Evolutionary conservation across 2,888 invertebrate genomes (phyloP), one percentile per base, ranked within the genome.

Genomic region (Drosophila falleni): DNA sequence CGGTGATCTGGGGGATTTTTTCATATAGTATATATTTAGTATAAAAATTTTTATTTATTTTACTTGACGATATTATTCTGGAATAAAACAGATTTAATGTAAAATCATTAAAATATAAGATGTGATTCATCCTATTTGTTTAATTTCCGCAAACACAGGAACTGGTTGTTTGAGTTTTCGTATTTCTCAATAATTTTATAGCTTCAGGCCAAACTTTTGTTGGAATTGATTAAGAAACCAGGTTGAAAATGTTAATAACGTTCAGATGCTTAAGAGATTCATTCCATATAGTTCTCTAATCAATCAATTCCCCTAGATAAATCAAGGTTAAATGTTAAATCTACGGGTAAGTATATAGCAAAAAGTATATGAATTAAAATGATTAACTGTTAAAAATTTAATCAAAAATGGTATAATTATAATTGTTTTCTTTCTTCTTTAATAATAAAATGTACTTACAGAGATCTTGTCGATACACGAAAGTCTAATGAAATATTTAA

Each of bases 91-190:
- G 2, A 41, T 13, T 2, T 29, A 10, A 31, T 35, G 31, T 47
- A 23, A 64, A 42, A 42, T 54, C 16, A 62, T 35, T 33, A 19
- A 13, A 37, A 19, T 62, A 16, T 33, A 6, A 11, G 13, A n/a
- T 23, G 15, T 56, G 51, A 58, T 11, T 58, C 53, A 65, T 19
- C 41, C n/a, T 11, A 8, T 37, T 35, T 39, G 53, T 15, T 44
- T 16, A 23, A 42, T 47, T 66, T 72, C 41, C 58, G 58, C 15
- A 19, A 31, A 15, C 19, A 15, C 5, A 3, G 13, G 49, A 72
- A 67, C 67, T 35, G 29, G 78, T 77, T 75, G 16, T 29, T n/a
- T 50, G 15, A 15, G 3, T 35, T 39, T 39, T 9, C 33, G 31
- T 13, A 8, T 37, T 31, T 49, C 3, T 23, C 5, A 23, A 41